A percentile compares a stretch with the other conserved stretches of the same genome.
Conservation (phyloP, 2,888 invertebrate genomes). For the Rotaria magnacalcarata region DNA sequence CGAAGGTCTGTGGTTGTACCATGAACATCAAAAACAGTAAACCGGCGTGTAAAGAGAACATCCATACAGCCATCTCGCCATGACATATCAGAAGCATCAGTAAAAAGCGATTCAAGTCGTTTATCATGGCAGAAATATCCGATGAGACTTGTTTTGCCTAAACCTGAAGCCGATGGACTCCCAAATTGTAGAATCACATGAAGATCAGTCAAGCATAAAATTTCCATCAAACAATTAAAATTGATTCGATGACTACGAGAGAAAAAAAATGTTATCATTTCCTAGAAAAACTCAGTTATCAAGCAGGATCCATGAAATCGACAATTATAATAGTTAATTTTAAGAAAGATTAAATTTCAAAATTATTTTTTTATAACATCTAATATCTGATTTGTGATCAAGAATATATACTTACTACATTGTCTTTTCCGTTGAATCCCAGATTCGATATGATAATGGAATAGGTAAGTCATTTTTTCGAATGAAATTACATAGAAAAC, state of each 20-base stretch:
- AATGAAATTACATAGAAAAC: neutral
- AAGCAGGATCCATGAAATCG: too few relatives aligned
- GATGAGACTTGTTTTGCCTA: neutral
- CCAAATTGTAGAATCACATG: neutral
- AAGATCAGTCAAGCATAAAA: neutral
- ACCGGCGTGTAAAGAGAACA: neutral
- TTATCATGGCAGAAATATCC: neutral
- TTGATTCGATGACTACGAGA: neutral
- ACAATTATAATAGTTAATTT: too few relatives aligned
- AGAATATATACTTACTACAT: too few relatives aligned
- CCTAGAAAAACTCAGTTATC: too few relatives aligned
- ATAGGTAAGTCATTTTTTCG: slow-evolving; percentile 1
- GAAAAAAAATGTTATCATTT: too few relatives aligned
- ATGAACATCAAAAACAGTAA: slow-evolving; percentile 7
- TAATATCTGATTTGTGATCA: too few relatives aligned
- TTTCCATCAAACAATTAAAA: neutral
- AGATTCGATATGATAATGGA: neutral
- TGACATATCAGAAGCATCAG: neutral
- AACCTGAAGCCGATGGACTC: neutral
- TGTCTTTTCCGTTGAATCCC: neutral
- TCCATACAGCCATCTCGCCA: neutral
- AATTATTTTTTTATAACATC: too few relatives aligned
- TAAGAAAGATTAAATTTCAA: too few relatives aligned
- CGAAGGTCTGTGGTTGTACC: neutral
- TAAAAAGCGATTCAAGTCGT: neutral